Conservation (phyloP, 2,113 vertebrate species). For the Percopsis transmontana region DNA sequence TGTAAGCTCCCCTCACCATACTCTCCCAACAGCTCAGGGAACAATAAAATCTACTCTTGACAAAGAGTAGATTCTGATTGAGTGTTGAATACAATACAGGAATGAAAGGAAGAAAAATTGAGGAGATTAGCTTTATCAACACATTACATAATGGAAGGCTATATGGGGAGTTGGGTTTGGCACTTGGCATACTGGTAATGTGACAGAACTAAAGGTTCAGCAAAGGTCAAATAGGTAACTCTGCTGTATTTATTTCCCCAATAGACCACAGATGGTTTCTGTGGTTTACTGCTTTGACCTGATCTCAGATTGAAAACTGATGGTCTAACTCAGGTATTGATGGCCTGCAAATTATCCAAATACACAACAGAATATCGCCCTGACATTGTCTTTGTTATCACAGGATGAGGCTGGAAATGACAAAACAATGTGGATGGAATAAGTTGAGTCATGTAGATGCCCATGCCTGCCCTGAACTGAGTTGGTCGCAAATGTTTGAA, state of each 20-base stretch:
- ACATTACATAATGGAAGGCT: not conserved
- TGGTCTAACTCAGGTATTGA: not conserved
- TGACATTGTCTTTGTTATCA: not conserved
- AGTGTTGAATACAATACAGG: slow-evolving; percentile 1
- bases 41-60: slow-evolving; percentile 30
- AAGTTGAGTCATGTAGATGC: not conserved
- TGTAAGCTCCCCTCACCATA: slow-evolving; percentile 42
- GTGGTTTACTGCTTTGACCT: not conserved
- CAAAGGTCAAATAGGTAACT: not conserved
- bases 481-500: too few species aligned
- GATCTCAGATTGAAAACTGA: not conserved
- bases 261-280: too few species aligned
- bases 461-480: not conserved
- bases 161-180: not conserved
- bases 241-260: not conserved
- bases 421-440: not conserved
- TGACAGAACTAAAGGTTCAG: not conserved
- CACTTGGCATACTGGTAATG: not conserved
- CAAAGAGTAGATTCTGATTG: slow-evolving; percentile 34
- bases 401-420: not conserved
- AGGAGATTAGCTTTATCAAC: not conserved
- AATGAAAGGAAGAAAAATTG: slow-evolving; percentile 3
- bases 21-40: slow-evolving; percentile 40
- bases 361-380: not conserved
- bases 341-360: not conserved